A percentile compares a stretch with the other conserved stretches of the same genome.
Evolutionary conservation across 2,888 invertebrate genomes (phyloP).

Genomic region (Gandaritis pyraliata): DNA sequence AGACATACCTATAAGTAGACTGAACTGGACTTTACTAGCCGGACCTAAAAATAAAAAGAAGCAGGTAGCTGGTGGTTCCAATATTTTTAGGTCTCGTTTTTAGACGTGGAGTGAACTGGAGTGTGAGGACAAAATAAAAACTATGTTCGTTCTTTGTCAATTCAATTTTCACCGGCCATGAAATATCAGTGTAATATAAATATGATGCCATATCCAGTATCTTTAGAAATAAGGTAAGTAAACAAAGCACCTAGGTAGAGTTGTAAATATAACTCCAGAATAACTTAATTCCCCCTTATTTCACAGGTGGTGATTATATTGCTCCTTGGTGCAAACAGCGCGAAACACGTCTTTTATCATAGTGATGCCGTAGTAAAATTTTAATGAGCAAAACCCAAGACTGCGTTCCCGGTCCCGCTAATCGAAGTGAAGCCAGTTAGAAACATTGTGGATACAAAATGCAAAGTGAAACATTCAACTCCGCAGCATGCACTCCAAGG

Average conservation of each 20-base stretch:
- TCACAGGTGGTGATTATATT: constrained; percentile 45
- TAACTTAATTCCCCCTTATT: constrained; percentile 21
- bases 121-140: no score
- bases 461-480: constrained; percentile 47
- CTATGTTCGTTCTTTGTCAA: no score
- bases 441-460: constrained; percentile 57
- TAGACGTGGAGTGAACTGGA: no score
- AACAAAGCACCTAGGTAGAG: background rate
- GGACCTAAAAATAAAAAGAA: no score
- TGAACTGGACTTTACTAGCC: no score
- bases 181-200: no score
- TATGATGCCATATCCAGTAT: no score
- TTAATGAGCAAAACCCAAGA: constrained; percentile 66
- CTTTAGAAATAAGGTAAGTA: no score
- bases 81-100: no score
- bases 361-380: constrained; percentile 65
- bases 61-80: no score
- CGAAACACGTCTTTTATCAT: constrained; percentile 56
- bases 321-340: constrained; percentile 46
- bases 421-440: constrained; percentile 62
- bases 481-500: constrained; percentile 31
- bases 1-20: background rate
- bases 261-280: constrained; percentile 8
- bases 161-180: no score
- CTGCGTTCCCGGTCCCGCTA: constrained; percentile 60